phyloP scores from a whole-genome alignment of 2,113 vertebrate genomes.

The Macheiramphus alcinus region DNA sequence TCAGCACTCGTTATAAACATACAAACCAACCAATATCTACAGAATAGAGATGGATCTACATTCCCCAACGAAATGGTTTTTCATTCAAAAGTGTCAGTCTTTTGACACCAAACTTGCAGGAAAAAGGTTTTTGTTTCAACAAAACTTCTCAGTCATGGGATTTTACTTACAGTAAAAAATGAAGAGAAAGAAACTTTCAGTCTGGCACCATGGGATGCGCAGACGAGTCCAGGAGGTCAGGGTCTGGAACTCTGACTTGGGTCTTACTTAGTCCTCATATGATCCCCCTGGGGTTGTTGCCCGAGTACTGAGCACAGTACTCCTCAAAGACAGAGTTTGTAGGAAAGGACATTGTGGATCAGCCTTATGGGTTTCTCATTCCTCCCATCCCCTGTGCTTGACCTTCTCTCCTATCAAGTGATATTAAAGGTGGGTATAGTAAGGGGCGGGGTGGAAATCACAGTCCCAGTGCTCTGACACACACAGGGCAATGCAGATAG shows the following conservation, averaged over 20 bases:
- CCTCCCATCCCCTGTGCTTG: not conserved
- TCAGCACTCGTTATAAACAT: not conserved
- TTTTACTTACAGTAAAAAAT: not conserved
- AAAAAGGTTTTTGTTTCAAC: not conserved
- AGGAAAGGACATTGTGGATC: not conserved
- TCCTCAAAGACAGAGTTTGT: not conserved
- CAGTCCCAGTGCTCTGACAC: not conserved
- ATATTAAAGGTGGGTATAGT: not conserved
- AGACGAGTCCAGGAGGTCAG: not conserved
- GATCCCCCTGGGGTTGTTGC: not conserved
- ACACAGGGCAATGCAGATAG: not conserved
- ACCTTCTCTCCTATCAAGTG: not conserved
- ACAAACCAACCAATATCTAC: not conserved
- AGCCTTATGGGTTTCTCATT: not conserved
- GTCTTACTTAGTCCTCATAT: not conserved
- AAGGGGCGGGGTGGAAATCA: fast-evolving
- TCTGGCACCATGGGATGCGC: not conserved
- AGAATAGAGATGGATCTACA: not conserved
- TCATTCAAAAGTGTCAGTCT: not conserved
- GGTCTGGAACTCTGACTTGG: not conserved
- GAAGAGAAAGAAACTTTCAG: not conserved
- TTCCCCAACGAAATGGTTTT: not conserved
- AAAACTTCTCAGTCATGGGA: not conserved
- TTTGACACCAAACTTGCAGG: not conserved
- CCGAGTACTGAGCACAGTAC: not conserved